A percentile compares a stretch with the other conserved stretches of the same genome.
These are phyloP conservation scores for Labrus mixtus DNA, from an alignment of 2,113 vertebrate genomes.

Conservation along the genomic window DNA sequence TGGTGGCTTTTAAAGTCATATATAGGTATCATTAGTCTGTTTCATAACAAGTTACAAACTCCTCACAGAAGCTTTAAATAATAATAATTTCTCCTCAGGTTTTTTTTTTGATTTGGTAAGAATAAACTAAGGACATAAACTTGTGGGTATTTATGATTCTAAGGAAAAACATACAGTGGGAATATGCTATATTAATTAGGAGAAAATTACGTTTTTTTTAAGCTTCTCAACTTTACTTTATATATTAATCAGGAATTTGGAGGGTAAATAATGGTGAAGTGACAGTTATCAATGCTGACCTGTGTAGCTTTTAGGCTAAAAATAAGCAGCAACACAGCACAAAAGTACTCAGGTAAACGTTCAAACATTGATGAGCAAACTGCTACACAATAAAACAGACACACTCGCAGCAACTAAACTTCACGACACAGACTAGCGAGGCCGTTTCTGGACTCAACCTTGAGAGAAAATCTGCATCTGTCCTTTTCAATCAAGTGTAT, in stretches of 20 bases:
- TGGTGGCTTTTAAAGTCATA: too few species aligned
- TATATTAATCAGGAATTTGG: neutral
- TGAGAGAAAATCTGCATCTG: constrained; percentile 49
- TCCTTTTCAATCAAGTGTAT: constrained; percentile 66
- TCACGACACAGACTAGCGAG: neutral
- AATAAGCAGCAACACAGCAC: neutral
- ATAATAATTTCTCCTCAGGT: too few species aligned
- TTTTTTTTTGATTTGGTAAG: too few species aligned
- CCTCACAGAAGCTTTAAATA: too few species aligned
- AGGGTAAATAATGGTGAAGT: neutral
- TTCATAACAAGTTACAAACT: too few species aligned
- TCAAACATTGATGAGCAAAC: constrained; percentile 50
- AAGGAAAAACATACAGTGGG: neutral
- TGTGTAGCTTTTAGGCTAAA: constrained; percentile 1
- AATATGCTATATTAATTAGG: too few species aligned
- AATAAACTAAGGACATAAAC: neutral
- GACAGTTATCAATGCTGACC: constrained; percentile 18
- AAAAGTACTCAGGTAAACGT: constrained; percentile 37
- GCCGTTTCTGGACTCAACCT: constrained; percentile 61
- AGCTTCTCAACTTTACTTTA: neutral
- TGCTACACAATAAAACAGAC: neutral
- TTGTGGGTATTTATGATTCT: neutral
- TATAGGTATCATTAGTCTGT: too few species aligned
- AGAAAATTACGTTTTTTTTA: too few species aligned
- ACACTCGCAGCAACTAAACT: constrained; percentile 10